These are phyloP conservation scores for Diploptera punctata DNA, from an alignment of 2,888 invertebrate species.

Conservation along the genomic window DNA sequence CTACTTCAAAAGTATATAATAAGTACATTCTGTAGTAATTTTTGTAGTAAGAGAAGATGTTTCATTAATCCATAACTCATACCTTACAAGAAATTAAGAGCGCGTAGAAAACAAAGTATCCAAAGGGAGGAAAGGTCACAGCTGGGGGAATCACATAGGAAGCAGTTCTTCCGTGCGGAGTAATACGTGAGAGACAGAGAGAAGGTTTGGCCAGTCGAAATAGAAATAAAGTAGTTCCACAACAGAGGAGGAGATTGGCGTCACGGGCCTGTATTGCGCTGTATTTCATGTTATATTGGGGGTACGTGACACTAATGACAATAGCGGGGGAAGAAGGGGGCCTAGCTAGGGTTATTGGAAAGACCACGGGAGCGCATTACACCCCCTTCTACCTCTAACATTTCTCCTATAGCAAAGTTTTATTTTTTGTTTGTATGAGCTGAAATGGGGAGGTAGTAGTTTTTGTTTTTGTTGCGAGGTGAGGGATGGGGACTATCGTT, in stretches of 20 bases:
- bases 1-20: too few species aligned
- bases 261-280: conserved; percentile 29
- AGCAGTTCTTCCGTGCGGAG: not conserved
- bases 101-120: too few species aligned
- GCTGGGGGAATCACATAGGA: not conserved
- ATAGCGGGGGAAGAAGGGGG: not conserved
- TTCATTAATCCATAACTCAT: too few species aligned
- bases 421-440: conserved; percentile 24
- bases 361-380: conserved; percentile 14
- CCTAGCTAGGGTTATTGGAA: conserved; percentile 31
- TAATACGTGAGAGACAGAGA: not conserved
- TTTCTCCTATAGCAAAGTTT: conserved; percentile 6
- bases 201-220: not conserved
- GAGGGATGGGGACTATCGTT: not conserved
- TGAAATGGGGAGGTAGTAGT: not conserved
- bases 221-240: conserved; percentile 33
- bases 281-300: conserved; percentile 38
- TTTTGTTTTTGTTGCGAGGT: conserved; percentile 9
- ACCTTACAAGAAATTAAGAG: too few species aligned
- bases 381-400: not conserved
- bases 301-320: conserved; percentile 36
- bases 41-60: too few species aligned
- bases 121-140: too few species aligned
- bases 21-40: too few species aligned
- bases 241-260: conserved; percentile 15